Base-by-base conservation (phyloP, 2,797 vertebrate species). In the Hydrolagus colliei region DNA sequence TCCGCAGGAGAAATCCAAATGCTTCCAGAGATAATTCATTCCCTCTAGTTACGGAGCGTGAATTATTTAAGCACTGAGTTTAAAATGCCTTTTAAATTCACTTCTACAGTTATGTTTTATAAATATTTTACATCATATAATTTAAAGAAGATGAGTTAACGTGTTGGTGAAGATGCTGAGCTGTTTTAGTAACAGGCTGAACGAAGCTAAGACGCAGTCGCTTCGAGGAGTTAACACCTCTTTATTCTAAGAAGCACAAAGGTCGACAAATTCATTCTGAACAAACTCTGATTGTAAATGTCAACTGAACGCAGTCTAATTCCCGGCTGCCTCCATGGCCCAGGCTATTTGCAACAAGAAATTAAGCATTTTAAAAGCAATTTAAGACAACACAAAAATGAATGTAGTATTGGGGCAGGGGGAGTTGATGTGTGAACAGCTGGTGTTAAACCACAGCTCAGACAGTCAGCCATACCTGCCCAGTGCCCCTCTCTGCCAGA, bases 371-470 rank as follows among this genome's bases (percentile, higher is more conserved):
- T 84, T 84, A 84, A 84, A 84, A 67, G 79, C 79, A 84, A 84
- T 84, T 84, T 84, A 41, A 2, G 79, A 65, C 16, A 71, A 41
- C 6, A 52, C 32, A 96, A 96, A 97, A 96, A 96, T 95, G 94
- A 94, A 95, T 94, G 91, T 90, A 91, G 92, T 91, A 91, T 91
- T 89, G 65, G 88, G 80, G 86, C 79, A 86, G 85, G 85, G 87
- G 90, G 87, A 3, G 41, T 52, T 52, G 41, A 52, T 52, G 41
- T 52, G 41, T 52, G 41, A 52, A 52, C 41, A 52, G 41, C 6
- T 52, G 6, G 41, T 52, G 41, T 52, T 52, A 52, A 52, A 52
- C 41, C 41, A 52, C 41, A 52, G 41, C 1, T 52, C 41, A 3
- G 41, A 52, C 41, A 52, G 41, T 52, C 41, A 52, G 41, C 41